Evolutionary conservation across 2,797 vertebrate species (phyloP), one percentile per base, ranked within the genome.

Genomic region (Cottoperca gobio): DNA sequence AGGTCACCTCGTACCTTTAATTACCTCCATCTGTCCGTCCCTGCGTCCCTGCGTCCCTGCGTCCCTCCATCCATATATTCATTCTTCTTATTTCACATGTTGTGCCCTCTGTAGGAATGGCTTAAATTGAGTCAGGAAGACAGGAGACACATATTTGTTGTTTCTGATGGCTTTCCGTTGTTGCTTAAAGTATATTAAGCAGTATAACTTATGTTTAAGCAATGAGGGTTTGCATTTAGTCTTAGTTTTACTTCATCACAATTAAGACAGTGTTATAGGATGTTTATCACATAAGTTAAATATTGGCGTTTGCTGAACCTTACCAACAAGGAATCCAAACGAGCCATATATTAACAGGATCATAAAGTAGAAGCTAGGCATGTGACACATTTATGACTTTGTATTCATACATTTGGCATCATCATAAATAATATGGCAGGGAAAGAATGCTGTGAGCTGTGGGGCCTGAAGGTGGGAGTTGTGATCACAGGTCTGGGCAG

Each of bases 1-100:
- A 82, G 93, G 91, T 94, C 92, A 93, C 91, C 89, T 93, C 89
- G 90, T 91, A 90, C 75, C 86, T 84, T 94, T 96, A 95, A 96
- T 95, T 94, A 95, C 92, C 86, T 90, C 91, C 91, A 17, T 88
- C 65, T 75, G 46, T 83, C 63, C 24, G 39, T 63, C 71, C 55
- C 49, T 70, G 46, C 58, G 61, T 77, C 60, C 88, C 79, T 82
- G 87, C 84, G 1, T 0, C 1, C 0, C 65, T 93, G 4, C 39
- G 39, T 21, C 21, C 50, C 10, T 21, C 92, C 89, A 92, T 87
- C 80, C 69, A 58, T 71, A 62, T 39, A 42, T 1, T 67, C 35
- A 61, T 42, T 50, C 53, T 57, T 76, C 42, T 39, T 42, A 35
- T 61, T 73, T 74, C 33, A 23, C 42, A 21, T 35, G 54, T 58